These are phyloP conservation scores for Patella vulgata DNA, from an alignment of 1,140 invertebrate genomes.

Conservation along the genomic window DNA sequence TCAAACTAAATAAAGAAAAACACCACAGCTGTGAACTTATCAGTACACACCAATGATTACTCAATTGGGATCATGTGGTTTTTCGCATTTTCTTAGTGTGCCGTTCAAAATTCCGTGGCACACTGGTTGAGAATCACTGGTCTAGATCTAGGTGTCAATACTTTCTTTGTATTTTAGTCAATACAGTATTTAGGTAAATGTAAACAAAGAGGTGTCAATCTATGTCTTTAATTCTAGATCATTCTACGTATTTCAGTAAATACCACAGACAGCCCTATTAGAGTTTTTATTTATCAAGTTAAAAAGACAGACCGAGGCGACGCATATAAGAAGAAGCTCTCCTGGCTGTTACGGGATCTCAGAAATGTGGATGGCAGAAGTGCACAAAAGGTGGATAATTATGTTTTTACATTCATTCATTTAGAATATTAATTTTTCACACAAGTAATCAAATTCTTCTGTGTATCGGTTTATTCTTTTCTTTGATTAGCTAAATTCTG, in stretches of 20 bases:
- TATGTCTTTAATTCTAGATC: too few species aligned
- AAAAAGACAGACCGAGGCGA: slow-evolving; percentile 85
- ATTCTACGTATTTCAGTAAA: slow-evolving; percentile 43
- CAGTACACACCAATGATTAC: too few species aligned
- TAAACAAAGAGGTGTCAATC: too few species aligned
- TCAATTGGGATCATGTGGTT: too few species aligned
- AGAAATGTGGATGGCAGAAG: slow-evolving; percentile 82
- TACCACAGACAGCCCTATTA: slow-evolving; percentile 75
- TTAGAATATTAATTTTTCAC: not conserved
- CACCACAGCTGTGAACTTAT: too few species aligned
- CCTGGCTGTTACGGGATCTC: slow-evolving; percentile 81
- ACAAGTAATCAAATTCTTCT: not conserved
- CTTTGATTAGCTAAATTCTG: not conserved
- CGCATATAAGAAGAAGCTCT: slow-evolving; percentile 83
- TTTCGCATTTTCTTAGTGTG: too few species aligned
- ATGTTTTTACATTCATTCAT: not conserved
- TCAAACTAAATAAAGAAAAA: too few species aligned
- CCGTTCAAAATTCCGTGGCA: too few species aligned
- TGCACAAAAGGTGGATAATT: slow-evolving; percentile 60
- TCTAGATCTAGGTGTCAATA: too few species aligned
- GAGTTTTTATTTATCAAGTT: slow-evolving; percentile 79
- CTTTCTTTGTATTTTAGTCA: too few species aligned
- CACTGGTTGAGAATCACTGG: too few species aligned
- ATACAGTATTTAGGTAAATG: too few species aligned
- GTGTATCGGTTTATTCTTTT: not conserved